These are phyloP conservation scores for Nesospiza acunhae DNA, from an alignment of 2,113 vertebrate genomes.

Conservation along the genomic window DNA sequence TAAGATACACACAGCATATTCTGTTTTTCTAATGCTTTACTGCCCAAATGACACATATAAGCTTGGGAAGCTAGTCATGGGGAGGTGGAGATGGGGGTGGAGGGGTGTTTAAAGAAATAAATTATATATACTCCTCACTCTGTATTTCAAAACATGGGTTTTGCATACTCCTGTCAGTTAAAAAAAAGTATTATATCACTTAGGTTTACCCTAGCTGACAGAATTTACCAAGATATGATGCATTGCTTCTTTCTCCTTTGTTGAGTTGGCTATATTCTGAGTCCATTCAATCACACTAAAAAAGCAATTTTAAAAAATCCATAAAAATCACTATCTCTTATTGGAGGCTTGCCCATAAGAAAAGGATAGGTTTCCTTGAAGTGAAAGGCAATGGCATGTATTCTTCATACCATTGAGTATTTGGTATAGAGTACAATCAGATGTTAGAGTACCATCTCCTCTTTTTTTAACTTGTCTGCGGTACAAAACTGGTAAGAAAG, in stretches of 20 bases:
- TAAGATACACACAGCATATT: neutral
- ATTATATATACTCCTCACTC: neutral
- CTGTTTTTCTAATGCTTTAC: neutral
- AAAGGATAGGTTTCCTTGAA: neutral
- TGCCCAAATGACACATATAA: neutral
- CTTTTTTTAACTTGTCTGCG: neutral
- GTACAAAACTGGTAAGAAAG: neutral
- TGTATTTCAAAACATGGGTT: neutral
- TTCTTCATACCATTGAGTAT: neutral
- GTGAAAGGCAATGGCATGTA: neutral
- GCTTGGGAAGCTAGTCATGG: neutral
- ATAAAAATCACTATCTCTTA: neutral
- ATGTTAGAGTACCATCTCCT: neutral
- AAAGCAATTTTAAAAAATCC: neutral
- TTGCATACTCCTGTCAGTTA: neutral
- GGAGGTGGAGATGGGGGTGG: too few relatives aligned
- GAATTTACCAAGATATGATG: neutral
- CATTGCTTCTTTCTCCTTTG: neutral
- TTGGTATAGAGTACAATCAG: neutral
- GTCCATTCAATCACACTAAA: neutral
- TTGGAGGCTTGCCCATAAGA: neutral
- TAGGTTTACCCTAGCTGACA: neutral
- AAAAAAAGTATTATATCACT: neutral
- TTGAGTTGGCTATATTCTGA: neutral
- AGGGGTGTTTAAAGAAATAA: neutral